A percentile compares a stretch with the other conserved stretches of the same genome.
phyloP scores from a whole-genome alignment of 1,140 invertebrate genomes.

The Danaus plexippus region DNA sequence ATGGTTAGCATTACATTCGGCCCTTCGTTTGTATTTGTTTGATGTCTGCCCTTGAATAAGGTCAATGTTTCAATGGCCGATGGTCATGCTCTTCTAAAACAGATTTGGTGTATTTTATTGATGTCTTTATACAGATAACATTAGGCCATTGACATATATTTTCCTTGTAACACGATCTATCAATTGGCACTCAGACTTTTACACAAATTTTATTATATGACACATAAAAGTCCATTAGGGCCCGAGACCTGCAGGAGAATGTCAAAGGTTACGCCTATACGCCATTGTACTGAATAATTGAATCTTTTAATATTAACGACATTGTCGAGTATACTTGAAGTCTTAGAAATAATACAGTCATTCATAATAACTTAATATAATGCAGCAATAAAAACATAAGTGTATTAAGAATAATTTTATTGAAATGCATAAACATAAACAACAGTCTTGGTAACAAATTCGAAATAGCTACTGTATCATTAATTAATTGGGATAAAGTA shows the following conservation, averaged over 20 bases:
- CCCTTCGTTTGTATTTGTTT: not conserved
- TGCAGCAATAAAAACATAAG: no score
- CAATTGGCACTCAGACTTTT: constrained; percentile 34
- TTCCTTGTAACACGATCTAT: constrained; percentile 24
- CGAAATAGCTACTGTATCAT: no score
- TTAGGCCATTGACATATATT: constrained; percentile 2
- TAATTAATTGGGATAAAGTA: no score
- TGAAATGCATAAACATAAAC: no score
- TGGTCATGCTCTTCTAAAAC: not conserved
- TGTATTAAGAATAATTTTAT: no score
- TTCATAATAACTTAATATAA: no score
- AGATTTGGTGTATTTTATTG: not conserved
- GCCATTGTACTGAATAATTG: no score
- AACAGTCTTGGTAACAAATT: no score
- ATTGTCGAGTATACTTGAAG: no score
- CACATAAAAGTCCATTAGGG: constrained; percentile 49
- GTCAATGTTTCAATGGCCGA: constrained; percentile 1
- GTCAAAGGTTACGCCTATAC: constrained; percentile 29
- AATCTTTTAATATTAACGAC: no score
- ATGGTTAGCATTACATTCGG: no score
- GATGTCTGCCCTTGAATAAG: constrained; percentile 5
- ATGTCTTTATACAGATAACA: not conserved
- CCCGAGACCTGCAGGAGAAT: constrained; percentile 25
- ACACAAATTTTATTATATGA: constrained; percentile 45
- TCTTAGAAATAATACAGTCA: no score